phyloP scores from a whole-genome alignment of 2,113 vertebrate genomes.

The Meleagris gallopavo region DNA sequence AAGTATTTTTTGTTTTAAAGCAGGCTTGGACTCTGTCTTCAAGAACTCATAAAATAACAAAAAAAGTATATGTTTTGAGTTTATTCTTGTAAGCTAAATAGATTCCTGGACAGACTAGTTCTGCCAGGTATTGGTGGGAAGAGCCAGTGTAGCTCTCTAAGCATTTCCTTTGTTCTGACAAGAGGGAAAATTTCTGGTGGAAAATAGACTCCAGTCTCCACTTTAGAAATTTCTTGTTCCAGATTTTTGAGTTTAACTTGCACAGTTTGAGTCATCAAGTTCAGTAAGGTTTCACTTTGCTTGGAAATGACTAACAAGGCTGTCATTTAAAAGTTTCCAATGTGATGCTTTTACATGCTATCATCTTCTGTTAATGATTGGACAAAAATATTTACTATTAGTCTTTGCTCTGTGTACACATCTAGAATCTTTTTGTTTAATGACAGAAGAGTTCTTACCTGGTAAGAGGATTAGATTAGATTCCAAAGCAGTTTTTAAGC shows the following conservation, averaged over 20 bases:
- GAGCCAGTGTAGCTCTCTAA: neutral
- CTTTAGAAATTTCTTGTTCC: neutral
- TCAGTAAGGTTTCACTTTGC: neutral
- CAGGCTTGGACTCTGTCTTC: neutral
- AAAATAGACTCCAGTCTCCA: neutral
- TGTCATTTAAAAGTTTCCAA: neutral
- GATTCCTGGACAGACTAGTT: neutral
- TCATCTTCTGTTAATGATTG: neutral
- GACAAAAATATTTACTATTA: neutral
- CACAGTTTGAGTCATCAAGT: neutral
- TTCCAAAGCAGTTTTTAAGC: neutral
- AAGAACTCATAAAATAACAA: neutral
- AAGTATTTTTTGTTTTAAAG: neutral
- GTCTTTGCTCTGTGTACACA: neutral
- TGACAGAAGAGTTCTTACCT: neutral
- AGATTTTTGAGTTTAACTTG: neutral
- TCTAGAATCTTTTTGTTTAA: neutral
- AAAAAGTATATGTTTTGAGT: neutral
- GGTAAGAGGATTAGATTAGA: neutral
- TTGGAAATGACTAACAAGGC: neutral
- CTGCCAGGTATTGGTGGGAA: neutral
- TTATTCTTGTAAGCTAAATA: neutral
- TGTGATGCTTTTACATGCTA: neutral
- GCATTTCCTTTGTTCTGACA: neutral
- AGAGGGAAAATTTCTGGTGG: neutral